phyloP scores from a whole-genome alignment of 2,888 invertebrate species.

The Piscicola geometra region DNA sequence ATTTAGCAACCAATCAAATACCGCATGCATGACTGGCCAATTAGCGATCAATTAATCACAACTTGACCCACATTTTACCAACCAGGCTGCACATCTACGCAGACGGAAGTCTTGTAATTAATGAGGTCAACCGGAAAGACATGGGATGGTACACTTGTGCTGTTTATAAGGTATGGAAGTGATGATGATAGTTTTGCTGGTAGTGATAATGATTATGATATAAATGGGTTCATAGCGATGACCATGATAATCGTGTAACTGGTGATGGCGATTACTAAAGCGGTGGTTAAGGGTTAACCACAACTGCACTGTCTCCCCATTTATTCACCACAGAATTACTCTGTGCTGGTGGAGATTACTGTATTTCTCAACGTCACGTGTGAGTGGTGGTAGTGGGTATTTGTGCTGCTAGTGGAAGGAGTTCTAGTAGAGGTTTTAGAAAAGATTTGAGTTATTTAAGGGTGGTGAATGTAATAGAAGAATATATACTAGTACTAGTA shows the following conservation, averaged over 20 bases:
- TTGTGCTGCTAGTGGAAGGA: too few relatives aligned
- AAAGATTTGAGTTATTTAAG: too few relatives aligned
- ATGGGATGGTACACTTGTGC: constrained; percentile 89
- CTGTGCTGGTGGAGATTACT: not conserved
- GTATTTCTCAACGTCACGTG: constrained; percentile 31
- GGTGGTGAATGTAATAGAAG: too few relatives aligned
- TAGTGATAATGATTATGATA: constrained; percentile 19
- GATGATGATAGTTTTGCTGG: too few relatives aligned
- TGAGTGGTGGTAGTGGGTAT: constrained; percentile 21
- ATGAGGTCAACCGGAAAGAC: constrained; percentile 87
- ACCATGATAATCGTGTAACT: constrained; percentile 28
- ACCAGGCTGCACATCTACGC: constrained; percentile 18
- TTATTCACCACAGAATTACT: not conserved
- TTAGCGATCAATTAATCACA: too few relatives aligned
- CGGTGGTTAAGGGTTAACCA: constrained; percentile 10
- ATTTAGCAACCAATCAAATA: too few relatives aligned
- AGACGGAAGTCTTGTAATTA: constrained; percentile 78
- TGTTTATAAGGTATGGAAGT: constrained; percentile 76
- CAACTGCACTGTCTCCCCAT: too few relatives aligned
- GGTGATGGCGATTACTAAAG: constrained; percentile 28
- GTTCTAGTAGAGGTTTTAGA: too few relatives aligned
- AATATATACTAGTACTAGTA: too few relatives aligned
- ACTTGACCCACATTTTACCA: not conserved
- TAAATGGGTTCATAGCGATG: constrained; percentile 30
- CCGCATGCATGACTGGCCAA: too few relatives aligned